These are phyloP conservation scores for Potamarius usumacintae DNA, from an alignment of 2,113 vertebrate genomes.

Conservation along the genomic window DNA sequence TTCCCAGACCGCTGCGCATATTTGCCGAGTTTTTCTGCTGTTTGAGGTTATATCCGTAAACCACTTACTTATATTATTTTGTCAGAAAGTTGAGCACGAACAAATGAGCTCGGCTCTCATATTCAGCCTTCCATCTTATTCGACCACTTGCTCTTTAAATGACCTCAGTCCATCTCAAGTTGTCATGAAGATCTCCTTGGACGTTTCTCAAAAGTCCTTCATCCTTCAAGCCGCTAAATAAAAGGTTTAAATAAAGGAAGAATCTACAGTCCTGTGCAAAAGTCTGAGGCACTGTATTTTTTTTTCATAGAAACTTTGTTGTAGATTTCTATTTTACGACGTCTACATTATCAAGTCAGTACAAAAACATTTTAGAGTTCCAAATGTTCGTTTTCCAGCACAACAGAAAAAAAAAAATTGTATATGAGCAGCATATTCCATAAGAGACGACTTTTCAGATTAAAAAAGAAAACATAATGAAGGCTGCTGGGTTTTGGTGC, in stretches of 20 bases:
- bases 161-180: neutral
- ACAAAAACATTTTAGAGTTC: no score
- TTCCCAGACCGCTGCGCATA: neutral
- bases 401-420: no score
- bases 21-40: neutral
- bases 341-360: no score
- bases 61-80: neutral
- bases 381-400: no score
- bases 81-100: neutral
- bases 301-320: no score
- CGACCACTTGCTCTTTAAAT: neutral
- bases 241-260: neutral
- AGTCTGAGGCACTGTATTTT: no score
- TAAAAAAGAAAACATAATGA: no score
- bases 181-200: neutral
- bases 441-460: no score
- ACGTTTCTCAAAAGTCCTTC: neutral
- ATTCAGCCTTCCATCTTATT: neutral
- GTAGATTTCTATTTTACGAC: no score
- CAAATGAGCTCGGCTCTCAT: neutral
- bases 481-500: no score
- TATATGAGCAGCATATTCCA: no score
- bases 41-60: neutral
- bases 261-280: no score
- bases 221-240: neutral